Base-by-base conservation (phyloP, 1,140 invertebrate genomes). In the Neomicropteryx cornuta region DNA sequence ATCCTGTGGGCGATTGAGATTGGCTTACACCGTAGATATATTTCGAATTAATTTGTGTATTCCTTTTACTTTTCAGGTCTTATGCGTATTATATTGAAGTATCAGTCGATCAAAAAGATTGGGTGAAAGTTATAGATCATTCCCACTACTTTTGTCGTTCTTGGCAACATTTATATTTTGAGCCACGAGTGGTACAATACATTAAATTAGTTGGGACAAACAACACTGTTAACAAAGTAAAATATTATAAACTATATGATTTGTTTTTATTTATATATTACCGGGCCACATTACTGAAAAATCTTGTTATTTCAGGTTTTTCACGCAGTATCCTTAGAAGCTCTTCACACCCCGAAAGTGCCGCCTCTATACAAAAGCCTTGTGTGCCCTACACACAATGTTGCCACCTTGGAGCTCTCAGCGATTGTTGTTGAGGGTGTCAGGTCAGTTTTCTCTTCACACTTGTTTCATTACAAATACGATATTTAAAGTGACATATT, bases 51-150 rank as follows among this genome's bases (percentile, higher is more conserved):
- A n/a, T n/a, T n/a, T n/a, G n/a, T n/a, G n/a, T n/a, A n/a, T n/a
- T n/a, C n/a, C n/a, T 17, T 35, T 52, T 38, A 41, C 38, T 36
- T 60, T 62, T 18, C 47, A 83, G 81, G 41, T 92, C 91, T 2
- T 97, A 97, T 69, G 94, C 91, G 0, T 99, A 98, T 63, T 97
- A 82, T 53, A 81, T 99, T 42, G 93, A 98, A 63, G 86, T 96
- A 8, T 97, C 91, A 1, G 88, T 96, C 67, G 89, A 98, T 74
- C 82, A 90, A 60, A 86, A 87, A 62, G 86, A 96, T 60, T 99
- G 95, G 92, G 76, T 87, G 36, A 75, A 81, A 40, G 81, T 98
- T 20, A 76, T 96, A 29, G 92, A 99, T 68, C 84, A 99, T 63
- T 83, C 83, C 34, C 68, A 79, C 35, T 96, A 87, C 66, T 80